Evolutionary conservation across 2,797 vertebrate genomes (phyloP).

Genomic region (Dipus sagitta): DNA sequence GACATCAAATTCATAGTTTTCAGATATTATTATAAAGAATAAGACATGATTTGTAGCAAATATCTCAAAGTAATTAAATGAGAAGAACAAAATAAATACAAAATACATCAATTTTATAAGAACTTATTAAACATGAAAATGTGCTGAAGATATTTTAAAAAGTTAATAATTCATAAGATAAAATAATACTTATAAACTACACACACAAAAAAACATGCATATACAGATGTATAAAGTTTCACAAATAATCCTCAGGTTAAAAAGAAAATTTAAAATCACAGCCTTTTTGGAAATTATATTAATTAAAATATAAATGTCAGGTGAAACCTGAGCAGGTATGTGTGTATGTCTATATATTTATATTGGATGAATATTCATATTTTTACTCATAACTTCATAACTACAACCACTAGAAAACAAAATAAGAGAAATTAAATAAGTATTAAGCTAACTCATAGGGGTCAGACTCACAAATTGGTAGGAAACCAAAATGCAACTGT

Average conservation of each 20-base stretch:
- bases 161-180: neutral
- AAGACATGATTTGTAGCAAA: neutral
- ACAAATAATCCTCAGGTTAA: neutral
- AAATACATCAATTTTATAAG: neutral
- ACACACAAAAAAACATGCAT: neutral
- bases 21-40: neutral
- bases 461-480: neutral
- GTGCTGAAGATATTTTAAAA: neutral
- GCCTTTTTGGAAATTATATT: neutral
- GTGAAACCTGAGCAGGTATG: neutral
- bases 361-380: no score
- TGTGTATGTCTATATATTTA: no score
- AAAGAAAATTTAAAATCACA: neutral
- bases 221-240: neutral
- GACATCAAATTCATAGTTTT: neutral
- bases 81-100: neutral
- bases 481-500: neutral
- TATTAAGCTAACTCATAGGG: neutral
- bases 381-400: no score
- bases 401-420: neutral
- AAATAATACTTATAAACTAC: neutral
- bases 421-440: neutral
- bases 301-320: neutral
- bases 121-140: neutral
- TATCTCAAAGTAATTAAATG: neutral